These are phyloP conservation scores for Matsumyia berberina DNA, from an alignment of 2,888 invertebrate species.

Conservation along the genomic window DNA sequence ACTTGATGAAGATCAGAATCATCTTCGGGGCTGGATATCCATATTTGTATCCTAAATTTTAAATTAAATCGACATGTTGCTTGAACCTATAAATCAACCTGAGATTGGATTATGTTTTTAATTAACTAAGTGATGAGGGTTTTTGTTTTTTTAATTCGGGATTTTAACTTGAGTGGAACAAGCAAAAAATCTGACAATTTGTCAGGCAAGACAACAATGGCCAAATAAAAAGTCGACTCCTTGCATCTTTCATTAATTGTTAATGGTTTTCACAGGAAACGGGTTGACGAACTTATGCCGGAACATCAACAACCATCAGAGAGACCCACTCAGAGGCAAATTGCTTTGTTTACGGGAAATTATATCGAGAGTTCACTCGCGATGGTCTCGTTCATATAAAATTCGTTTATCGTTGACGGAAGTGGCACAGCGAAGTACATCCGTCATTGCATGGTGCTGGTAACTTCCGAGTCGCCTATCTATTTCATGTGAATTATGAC, in stretches of 20 bases:
- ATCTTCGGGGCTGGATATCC: background rate
- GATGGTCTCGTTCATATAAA: background rate
- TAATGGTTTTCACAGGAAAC: constrained; percentile 2
- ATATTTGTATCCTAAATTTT: background rate
- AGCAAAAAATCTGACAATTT: no score
- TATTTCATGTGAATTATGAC: constrained; percentile 27
- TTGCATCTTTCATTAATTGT: background rate
- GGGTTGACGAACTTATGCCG: background rate
- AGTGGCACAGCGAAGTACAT: constrained; percentile 22
- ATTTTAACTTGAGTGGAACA: no score
- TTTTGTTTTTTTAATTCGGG: no score
- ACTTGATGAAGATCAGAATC: background rate
- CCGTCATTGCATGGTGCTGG: constrained; percentile 24
- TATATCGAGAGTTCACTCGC: constrained; percentile 17
- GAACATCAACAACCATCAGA: background rate
- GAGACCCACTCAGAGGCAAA: constrained; percentile 18
- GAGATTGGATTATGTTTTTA: no score
- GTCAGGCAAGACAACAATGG: no score
- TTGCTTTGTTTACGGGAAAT: constrained; percentile 27
- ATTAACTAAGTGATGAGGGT: no score
- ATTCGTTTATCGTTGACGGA: constrained; percentile 42
- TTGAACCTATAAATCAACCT: background rate
- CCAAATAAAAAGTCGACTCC: background rate
- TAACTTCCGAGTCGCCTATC: constrained; percentile 38
- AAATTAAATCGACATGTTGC: background rate